These are phyloP conservation scores for Ecliptopera silaceata DNA, from an alignment of 2,888 invertebrate species.

Conservation along the genomic window DNA sequence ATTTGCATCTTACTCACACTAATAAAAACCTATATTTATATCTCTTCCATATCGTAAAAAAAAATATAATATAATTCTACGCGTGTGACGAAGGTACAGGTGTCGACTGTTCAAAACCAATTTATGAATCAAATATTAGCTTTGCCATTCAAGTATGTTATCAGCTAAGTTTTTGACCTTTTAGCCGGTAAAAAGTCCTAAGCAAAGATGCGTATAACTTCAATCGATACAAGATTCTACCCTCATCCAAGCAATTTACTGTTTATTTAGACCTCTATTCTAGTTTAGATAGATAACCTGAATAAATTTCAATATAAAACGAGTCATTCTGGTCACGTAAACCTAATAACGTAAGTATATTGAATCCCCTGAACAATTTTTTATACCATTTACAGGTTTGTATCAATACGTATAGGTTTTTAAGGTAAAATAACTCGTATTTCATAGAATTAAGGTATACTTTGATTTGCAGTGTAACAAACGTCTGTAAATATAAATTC, in stretches of 20 bases:
- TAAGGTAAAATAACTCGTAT: slow-evolving; percentile 17
- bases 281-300: slow-evolving; percentile 48
- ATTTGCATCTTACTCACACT: not conserved
- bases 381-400: slow-evolving; percentile 41
- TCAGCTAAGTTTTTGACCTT: not conserved
- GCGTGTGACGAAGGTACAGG: too few relatives aligned
- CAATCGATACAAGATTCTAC: slow-evolving; percentile 34
- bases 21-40: not conserved
- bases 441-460: not conserved
- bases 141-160: not conserved
- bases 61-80: too few relatives aligned
- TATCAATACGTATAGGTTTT: not conserved
- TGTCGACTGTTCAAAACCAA: not conserved
- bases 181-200: not conserved
- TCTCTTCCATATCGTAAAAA: too few relatives aligned
- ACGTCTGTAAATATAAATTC: not conserved
- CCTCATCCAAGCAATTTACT: slow-evolving; percentile 41
- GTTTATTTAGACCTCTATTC: slow-evolving; percentile 47
- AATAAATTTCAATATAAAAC: slow-evolving; percentile 61
- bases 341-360: slow-evolving; percentile 68
- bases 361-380: slow-evolving; percentile 66
- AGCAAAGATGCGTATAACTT: slow-evolving; percentile 14
- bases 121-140: not conserved
- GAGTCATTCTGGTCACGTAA: slow-evolving; percentile 61
- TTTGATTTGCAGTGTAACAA: not conserved